Conservation (phyloP, 35 echinoderm and acorn worm species). For the Eucidaris tribuloides region DNA sequence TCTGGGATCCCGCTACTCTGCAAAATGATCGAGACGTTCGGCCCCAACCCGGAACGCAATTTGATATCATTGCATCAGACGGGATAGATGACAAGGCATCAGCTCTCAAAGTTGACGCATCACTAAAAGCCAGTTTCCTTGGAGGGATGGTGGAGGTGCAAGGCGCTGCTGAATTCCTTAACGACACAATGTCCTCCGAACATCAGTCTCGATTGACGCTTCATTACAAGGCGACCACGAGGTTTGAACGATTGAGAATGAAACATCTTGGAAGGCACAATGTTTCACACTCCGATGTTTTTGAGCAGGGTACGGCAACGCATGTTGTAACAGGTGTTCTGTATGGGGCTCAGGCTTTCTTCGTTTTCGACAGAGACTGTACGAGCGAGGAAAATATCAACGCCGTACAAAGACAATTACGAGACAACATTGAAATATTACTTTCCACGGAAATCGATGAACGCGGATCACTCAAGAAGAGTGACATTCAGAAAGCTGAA, state of each 20-base stretch:
- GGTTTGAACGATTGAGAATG: constrained; percentile 32
- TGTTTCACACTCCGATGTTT: constrained; percentile 13
- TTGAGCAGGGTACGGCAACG: too few species aligned
- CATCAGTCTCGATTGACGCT: constrained; percentile 1
- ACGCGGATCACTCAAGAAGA: not conserved
- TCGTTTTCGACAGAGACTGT: too few species aligned
- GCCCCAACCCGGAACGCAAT: too few species aligned
- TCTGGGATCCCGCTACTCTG: too few species aligned
- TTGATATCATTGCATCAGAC: not conserved
- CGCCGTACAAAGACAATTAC: not conserved
- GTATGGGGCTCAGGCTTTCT: too few species aligned
- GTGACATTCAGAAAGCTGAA: not conserved
- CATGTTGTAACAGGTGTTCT: too few species aligned
- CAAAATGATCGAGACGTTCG: too few species aligned
- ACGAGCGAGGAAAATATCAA: not conserved
- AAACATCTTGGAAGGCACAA: too few species aligned
- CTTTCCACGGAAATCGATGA: not conserved
- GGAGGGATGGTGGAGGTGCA: constrained; percentile 8
- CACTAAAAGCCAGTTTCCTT: constrained; percentile 20
- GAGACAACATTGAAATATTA: not conserved
- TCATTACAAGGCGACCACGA: constrained; percentile 13
- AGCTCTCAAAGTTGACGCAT: too few species aligned
- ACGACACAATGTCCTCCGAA: not conserved
- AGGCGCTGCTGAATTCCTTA: too few species aligned
- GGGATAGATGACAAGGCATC: constrained; percentile 18